Percentiles rank a stretch among this genome's conserved stretches.
These are phyloP conservation scores for Schrankia costaestrigalis DNA, from an alignment of 2,888 invertebrate genomes.

Conservation along the genomic window DNA sequence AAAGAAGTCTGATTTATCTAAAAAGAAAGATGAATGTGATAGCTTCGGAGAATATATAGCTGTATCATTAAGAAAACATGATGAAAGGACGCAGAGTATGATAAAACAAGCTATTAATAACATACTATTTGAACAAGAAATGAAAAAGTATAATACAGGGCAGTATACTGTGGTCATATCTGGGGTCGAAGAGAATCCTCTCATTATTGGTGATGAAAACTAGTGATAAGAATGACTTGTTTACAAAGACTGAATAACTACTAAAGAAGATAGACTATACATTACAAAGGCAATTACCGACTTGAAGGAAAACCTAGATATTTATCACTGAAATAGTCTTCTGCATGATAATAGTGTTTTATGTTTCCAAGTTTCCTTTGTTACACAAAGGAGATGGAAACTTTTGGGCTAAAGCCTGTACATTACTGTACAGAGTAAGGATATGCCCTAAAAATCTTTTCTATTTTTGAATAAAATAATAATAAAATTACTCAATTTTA, in stretches of 20 bases:
- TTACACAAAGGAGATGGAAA: no score
- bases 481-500: no score
- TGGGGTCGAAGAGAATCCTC: slow-evolving; percentile 55
- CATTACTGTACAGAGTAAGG: no score
- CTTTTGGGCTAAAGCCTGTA: no score
- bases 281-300: no score
- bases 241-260: slow-evolving; percentile 7
- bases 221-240: slow-evolving; percentile 4
- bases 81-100: slow-evolving; percentile 66
- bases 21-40: slow-evolving; percentile 69
- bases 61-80: slow-evolving; percentile 65
- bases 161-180: slow-evolving; percentile 51
- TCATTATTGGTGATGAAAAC: slow-evolving; percentile 45
- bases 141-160: slow-evolving; percentile 58
- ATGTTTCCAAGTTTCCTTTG: slow-evolving; percentile 1
- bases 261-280: no score
- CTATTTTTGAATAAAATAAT: no score
- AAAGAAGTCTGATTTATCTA: slow-evolving; percentile 42
- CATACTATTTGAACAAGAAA: slow-evolving; percentile 70
- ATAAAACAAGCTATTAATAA: slow-evolving; percentile 74
- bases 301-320: no score
- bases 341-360: slow-evolving; percentile 6
- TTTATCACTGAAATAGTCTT: slow-evolving; percentile 2
- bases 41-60: slow-evolving; percentile 73
- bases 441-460: no score